Percentiles rank a stretch among this genome's conserved stretches.
phyloP scores from a whole-genome alignment of 2,888 invertebrate genomes.

The Athalia cordata region DNA sequence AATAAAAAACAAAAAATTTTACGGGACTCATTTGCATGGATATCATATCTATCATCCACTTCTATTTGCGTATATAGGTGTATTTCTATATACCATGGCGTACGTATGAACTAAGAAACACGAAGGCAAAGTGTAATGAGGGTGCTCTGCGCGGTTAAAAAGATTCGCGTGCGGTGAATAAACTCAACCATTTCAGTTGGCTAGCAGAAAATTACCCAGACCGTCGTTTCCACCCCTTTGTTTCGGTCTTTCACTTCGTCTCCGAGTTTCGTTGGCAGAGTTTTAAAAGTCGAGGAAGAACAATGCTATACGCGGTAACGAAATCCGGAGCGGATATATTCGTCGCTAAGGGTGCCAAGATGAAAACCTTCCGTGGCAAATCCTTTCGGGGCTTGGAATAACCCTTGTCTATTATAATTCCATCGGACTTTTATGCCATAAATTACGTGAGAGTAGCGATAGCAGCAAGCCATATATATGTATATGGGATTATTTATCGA shows the following conservation, averaged over 20 bases:
- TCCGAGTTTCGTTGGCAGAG: conserved; percentile 19
- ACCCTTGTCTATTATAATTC: conserved; percentile 13
- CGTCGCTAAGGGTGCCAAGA: conserved; percentile 36
- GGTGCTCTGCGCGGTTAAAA: background rate
- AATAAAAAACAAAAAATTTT: background rate
- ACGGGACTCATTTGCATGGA: conserved; percentile 16
- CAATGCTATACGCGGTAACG: conserved; percentile 29
- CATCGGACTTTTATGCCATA: background rate
- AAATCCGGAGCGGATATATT: conserved; percentile 27
- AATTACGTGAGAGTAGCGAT: too few relatives aligned
- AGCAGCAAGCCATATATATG: too few relatives aligned
- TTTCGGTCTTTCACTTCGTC: conserved; percentile 27
- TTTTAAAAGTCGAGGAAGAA: conserved; percentile 11
- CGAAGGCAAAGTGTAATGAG: conserved; percentile 4
- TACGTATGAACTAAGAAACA: background rate
- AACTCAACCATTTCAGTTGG: conserved; percentile 30
- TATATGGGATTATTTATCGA: too few relatives aligned
- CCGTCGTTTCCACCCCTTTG: conserved; percentile 20
- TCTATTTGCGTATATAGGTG: background rate
- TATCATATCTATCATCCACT: background rate
- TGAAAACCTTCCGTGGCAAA: conserved; percentile 37
- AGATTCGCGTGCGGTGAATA: conserved; percentile 28
- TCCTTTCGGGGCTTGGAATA: conserved; percentile 28
- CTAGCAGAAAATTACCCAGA: conserved; percentile 36
- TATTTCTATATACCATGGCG: background rate